Percentiles rank a stretch among this genome's conserved stretches.
These are phyloP conservation scores for Drosophila takahashii DNA, from an alignment of 1,140 invertebrate genomes.

Conservation along the genomic window DNA sequence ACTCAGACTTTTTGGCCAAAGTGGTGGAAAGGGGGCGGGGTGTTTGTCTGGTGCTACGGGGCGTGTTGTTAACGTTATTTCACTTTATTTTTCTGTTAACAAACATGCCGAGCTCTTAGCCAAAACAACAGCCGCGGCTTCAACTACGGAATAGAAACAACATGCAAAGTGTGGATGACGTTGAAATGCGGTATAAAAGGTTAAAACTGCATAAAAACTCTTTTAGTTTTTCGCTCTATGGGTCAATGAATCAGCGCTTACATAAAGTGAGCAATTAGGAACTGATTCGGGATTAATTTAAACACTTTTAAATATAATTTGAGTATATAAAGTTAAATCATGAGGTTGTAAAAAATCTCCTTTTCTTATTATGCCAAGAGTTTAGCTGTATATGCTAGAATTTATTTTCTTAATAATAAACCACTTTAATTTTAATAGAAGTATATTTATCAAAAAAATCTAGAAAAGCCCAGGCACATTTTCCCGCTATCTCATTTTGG, in stretches of 20 bases:
- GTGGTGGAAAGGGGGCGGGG: slow-evolving; percentile 5
- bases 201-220: slow-evolving; percentile 42
- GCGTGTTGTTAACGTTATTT: slow-evolving; percentile 59
- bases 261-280: slow-evolving; percentile 9
- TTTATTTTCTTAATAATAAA: not conserved
- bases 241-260: slow-evolving; percentile 35
- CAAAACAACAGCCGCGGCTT: slow-evolving; percentile 45
- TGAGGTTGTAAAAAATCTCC: too few species aligned
- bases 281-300: not conserved
- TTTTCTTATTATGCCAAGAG: too few species aligned
- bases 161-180: slow-evolving; percentile 57
- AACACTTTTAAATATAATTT: not conserved
- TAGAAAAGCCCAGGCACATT: slow-evolving; percentile 2
- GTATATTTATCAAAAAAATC: not conserved
- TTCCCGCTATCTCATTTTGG: not conserved
- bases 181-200: slow-evolving; percentile 31
- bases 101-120: slow-evolving; percentile 65
- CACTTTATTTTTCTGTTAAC: slow-evolving; percentile 35
- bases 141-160: slow-evolving; percentile 36
- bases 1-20: slow-evolving; percentile 60
- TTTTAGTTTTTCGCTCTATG: slow-evolving; percentile 6
- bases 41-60: slow-evolving; percentile 70
- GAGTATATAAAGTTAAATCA: too few species aligned
- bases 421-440: not conserved
- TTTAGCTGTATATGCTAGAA: not conserved